Evolutionary conservation across 2,113 vertebrate species (phyloP).

Genomic region (Calidris pygmaea): DNA sequence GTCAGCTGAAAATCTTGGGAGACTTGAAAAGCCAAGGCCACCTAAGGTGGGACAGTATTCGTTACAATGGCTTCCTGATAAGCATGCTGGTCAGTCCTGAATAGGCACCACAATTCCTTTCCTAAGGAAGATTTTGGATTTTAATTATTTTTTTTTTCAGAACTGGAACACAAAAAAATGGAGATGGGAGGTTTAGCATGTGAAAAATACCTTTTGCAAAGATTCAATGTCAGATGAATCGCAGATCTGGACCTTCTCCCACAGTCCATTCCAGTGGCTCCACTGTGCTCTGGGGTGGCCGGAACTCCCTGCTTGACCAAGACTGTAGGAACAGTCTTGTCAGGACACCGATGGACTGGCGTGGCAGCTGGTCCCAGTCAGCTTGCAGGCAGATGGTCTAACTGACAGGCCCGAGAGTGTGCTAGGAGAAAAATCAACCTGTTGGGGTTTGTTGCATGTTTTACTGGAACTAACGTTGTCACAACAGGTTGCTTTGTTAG

Average conservation of each 20-base stretch:
- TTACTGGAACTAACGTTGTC: not conserved
- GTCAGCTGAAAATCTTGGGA: not conserved
- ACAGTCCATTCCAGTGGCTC: not conserved
- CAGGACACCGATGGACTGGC: not conserved
- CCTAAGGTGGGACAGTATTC: not conserved
- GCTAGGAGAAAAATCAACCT: not conserved
- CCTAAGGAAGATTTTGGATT: not conserved
- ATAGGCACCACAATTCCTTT: not conserved
- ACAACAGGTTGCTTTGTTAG: not conserved
- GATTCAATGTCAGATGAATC: not conserved
- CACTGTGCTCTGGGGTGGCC: not conserved
- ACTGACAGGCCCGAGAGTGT: rapidly evolving
- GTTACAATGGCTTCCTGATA: not conserved
- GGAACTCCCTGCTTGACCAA: not conserved
- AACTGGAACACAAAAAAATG: not conserved
- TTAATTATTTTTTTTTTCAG: not conserved
- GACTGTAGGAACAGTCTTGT: not conserved
- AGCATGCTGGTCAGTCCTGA: not conserved
- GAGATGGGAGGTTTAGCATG: not conserved
- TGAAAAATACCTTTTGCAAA: not conserved
- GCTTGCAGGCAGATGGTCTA: not conserved
- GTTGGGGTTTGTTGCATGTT: not conserved
- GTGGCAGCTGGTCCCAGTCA: rapidly evolving
- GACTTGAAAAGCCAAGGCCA: not conserved
- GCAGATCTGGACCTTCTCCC: not conserved